Conservation (phyloP, 2,888 invertebrate species). For the Latheticus oryzae region DNA sequence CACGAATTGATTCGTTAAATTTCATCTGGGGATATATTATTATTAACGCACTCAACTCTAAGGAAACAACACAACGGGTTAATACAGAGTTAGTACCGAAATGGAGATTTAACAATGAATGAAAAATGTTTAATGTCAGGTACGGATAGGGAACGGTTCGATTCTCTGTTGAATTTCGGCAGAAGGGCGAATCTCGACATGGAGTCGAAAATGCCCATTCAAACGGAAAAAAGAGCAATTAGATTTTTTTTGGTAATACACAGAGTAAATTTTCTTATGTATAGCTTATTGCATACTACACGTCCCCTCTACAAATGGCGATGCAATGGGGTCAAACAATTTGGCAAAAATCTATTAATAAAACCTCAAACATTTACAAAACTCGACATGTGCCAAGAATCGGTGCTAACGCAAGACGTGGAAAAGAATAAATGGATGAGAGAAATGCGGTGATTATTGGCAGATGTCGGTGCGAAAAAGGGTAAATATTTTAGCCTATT, state of each 20-base stretch:
- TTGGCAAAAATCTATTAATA: conserved; percentile 58
- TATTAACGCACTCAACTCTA: conserved; percentile 39
- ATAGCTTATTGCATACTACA: conserved; percentile 63
- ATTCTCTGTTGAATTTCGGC: conserved; percentile 28
- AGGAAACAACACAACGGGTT: conserved; percentile 40
- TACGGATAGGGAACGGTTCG: conserved; percentile 62
- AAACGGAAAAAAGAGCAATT: conserved; percentile 31
- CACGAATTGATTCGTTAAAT: conserved; percentile 44
- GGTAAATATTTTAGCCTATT: conserved; percentile 59
- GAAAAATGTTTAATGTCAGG: conserved; percentile 59
- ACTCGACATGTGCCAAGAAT: conserved; percentile 42
- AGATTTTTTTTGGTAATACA: conserved; percentile 35
- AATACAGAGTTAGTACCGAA: conserved; percentile 40
- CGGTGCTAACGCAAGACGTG: conserved; percentile 32
- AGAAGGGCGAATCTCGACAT: conserved; percentile 16
- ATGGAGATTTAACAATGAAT: conserved; percentile 51
- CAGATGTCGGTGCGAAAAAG: conserved; percentile 41
- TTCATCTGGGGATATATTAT: conserved; percentile 42
- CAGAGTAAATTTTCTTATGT: conserved; percentile 46
- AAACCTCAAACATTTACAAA: conserved; percentile 60
- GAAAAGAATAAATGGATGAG: conserved; percentile 22
- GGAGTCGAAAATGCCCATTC: conserved; percentile 1
- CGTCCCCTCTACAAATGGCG: conserved; percentile 60
- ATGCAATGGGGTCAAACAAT: conserved; percentile 55
- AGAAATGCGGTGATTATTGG: conserved; percentile 32